Evolutionary conservation across 2,888 invertebrate species (phyloP).

Genomic region (Rhodophaea formosa): DNA sequence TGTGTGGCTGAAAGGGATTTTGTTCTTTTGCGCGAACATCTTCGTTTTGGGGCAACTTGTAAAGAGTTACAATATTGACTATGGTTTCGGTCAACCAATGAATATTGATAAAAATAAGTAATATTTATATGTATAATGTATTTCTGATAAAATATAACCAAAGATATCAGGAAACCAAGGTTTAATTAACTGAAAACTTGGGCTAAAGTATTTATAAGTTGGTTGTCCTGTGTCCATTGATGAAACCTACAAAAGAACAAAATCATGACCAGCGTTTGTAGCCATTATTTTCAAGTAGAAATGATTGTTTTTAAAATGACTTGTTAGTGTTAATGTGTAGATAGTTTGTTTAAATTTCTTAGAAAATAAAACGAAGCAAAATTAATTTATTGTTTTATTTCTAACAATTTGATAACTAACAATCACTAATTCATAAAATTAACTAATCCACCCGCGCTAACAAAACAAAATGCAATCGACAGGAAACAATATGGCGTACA

Average conservation of each 20-base stretch:
- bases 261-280: background rate
- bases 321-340: constrained; percentile 29
- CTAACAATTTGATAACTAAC: constrained; percentile 50
- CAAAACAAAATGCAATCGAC: constrained; percentile 45
- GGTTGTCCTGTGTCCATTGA: background rate
- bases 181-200: too few species aligned
- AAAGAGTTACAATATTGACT: constrained; percentile 56
- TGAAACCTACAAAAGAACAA: background rate
- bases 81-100: constrained; percentile 50
- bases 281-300: background rate
- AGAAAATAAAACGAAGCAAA: constrained; percentile 32
- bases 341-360: constrained; percentile 31
- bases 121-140: background rate
- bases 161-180: too few species aligned
- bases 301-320: background rate
- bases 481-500: constrained; percentile 16
- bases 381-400: constrained; percentile 50
- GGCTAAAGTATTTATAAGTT: too few species aligned
- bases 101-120: constrained; percentile 17
- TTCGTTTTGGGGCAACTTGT: constrained; percentile 83
- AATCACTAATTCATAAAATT: constrained; percentile 41
- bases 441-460: constrained; percentile 46
- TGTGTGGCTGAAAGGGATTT: constrained; percentile 91
- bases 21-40: constrained; percentile 92
- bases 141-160: too few species aligned